A percentile compares a stretch with the other conserved stretches of the same genome.
phyloP scores from a whole-genome alignment of 2,113 vertebrate genomes.

The Pionites leucogaster region DNA sequence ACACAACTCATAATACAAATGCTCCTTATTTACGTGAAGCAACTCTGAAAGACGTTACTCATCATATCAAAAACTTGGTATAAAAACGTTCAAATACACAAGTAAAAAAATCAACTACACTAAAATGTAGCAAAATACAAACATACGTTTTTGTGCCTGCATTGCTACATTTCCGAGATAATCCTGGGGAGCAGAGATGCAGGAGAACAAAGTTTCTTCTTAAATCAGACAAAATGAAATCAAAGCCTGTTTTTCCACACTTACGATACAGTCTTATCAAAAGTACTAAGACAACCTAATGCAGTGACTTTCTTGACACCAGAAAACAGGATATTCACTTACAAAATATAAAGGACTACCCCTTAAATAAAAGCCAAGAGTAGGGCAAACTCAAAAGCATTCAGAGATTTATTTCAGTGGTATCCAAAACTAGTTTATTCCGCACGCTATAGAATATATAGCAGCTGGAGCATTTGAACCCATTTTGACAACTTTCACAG shows the following conservation, averaged over 20 bases:
- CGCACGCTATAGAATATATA: not conserved
- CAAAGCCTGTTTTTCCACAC: not conserved
- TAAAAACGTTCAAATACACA: not conserved
- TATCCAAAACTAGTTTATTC: not conserved
- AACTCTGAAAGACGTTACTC: not conserved
- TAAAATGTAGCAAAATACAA: not conserved
- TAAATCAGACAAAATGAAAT: not conserved
- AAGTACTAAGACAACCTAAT: not conserved
- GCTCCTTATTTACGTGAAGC: not conserved
- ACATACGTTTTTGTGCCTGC: not conserved
- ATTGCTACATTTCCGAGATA: not conserved
- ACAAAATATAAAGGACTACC: not conserved
- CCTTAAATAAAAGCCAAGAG: not conserved
- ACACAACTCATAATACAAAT: not conserved
- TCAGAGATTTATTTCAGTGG: not conserved
- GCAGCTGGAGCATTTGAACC: not conserved
- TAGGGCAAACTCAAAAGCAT: not conserved
- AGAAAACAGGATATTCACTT: not conserved
- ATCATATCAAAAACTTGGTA: not conserved
- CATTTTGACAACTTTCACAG: not conserved
- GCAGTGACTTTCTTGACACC: not conserved
- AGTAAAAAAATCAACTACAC: not conserved
- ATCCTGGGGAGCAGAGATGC: not conserved
- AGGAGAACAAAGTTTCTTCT: not conserved
- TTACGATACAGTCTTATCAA: not conserved